These are phyloP conservation scores for Rhabdophis nuchalis DNA, from an alignment of 2,797 vertebrate species.

Conservation along the genomic window DNA sequence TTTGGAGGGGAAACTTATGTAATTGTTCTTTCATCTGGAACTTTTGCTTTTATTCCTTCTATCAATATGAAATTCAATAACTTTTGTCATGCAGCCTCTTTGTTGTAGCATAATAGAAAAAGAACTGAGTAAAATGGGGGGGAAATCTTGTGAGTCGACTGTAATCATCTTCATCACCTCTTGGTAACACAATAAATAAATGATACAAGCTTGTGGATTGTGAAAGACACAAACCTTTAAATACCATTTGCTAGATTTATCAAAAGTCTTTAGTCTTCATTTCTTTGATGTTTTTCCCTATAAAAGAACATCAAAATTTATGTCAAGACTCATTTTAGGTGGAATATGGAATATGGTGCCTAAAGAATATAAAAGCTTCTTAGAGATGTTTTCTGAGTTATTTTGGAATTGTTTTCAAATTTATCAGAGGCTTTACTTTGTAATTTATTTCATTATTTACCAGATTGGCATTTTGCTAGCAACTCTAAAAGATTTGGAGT, in stretches of 20 bases:
- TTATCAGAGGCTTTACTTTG: neutral
- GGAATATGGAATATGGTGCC: neutral
- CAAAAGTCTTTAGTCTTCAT: neutral
- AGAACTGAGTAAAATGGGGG: neutral
- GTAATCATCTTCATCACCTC: neutral
- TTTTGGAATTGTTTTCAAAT: neutral
- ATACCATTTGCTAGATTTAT: neutral
- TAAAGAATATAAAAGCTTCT: neutral
- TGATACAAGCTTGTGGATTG: neutral
- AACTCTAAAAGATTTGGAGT: neutral
- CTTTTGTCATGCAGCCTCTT: slow-evolving; percentile 10
- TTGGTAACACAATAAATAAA: neutral
- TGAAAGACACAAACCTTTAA: neutral
- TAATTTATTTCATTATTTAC: neutral
- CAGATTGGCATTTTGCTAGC: neutral
- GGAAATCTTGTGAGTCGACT: neutral
- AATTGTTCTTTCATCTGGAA: slow-evolving; percentile 26
- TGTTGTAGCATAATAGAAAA: neutral
- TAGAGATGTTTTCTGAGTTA: neutral
- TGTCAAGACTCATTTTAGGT: neutral
- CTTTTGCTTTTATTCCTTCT: slow-evolving; percentile 9
- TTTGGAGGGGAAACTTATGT: slow-evolving; percentile 7
- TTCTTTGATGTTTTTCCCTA: neutral
- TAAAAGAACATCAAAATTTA: neutral
- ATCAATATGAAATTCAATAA: slow-evolving; percentile 26